These are phyloP conservation scores for Vanessa cardui DNA, from an alignment of 2,888 invertebrate species.

Conservation along the genomic window DNA sequence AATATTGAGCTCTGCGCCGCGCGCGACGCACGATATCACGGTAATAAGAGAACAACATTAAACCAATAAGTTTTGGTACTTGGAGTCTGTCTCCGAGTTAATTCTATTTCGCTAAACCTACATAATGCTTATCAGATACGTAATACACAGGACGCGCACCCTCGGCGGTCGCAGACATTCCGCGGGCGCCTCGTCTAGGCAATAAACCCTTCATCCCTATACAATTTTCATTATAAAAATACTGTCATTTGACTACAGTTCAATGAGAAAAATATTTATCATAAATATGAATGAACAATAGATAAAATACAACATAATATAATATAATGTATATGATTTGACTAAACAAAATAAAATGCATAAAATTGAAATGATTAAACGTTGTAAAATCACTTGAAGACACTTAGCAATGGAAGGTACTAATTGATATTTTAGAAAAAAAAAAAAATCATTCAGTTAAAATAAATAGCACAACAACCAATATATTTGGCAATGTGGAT, in stretches of 20 bases:
- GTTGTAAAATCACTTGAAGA: constrained; percentile 76
- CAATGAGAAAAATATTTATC: constrained; percentile 77
- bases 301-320: constrained; percentile 75
- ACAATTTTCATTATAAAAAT: constrained; percentile 83
- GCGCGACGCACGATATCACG: constrained; percentile 79
- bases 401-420: constrained; percentile 78
- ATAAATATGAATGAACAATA: constrained; percentile 76
- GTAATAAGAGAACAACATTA: constrained; percentile 80
- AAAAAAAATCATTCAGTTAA: constrained; percentile 52
- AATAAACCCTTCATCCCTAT: constrained; percentile 76
- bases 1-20: constrained; percentile 83
- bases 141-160: constrained; percentile 56
- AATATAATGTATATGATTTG: constrained; percentile 81
- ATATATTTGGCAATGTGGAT: constrained; percentile 80
- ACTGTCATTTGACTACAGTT: constrained; percentile 84
- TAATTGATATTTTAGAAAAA: constrained; percentile 72
- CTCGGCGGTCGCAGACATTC: constrained; percentile 26
- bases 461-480: constrained; percentile 82
- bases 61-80: constrained; percentile 82
- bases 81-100: constrained; percentile 75
- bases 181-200: constrained; percentile 53
- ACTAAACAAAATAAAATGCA: constrained; percentile 83
- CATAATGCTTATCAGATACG: constrained; percentile 83
- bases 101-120: constrained; percentile 82
- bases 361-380: constrained; percentile 80